These are phyloP conservation scores for Leptinotarsa lineolata DNA, from an alignment of 1,140 invertebrate species.

Conservation along the genomic window DNA sequence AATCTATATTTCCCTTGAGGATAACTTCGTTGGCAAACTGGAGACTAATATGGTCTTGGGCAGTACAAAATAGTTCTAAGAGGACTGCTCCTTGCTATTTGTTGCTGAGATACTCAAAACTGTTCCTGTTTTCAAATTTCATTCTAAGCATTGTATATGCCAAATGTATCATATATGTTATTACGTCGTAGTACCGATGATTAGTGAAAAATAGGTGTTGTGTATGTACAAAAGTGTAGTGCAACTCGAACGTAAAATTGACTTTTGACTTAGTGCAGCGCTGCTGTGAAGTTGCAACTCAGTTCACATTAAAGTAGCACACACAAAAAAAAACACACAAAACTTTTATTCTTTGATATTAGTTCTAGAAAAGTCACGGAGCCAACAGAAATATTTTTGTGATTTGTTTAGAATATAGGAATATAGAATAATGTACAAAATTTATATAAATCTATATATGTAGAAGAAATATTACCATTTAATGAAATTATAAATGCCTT, in stretches of 20 bases:
- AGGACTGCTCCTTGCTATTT: too few species aligned
- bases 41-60: too few species aligned
- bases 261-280: slow-evolving; percentile 37
- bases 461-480: slow-evolving; percentile 52
- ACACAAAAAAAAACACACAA: slow-evolving; percentile 30
- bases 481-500: slow-evolving; percentile 56
- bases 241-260: slow-evolving; percentile 44
- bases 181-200: slow-evolving; percentile 42
- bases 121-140: background rate
- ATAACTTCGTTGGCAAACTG: too few species aligned
- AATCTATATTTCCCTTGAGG: too few species aligned
- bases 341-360: slow-evolving; percentile 43
- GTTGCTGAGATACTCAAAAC: background rate
- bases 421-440: slow-evolving; percentile 57
- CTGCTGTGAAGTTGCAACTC: slow-evolving; percentile 23
- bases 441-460: slow-evolving; percentile 57
- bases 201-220: slow-evolving; percentile 50
- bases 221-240: slow-evolving; percentile 55
- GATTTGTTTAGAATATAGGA: slow-evolving; percentile 55
- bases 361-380: slow-evolving; percentile 43
- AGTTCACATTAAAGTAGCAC: slow-evolving; percentile 40
- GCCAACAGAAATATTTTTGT: slow-evolving; percentile 56
- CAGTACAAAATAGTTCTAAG: too few species aligned
- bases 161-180: slow-evolving; percentile 56
- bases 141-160: slow-evolving; percentile 36